Evolutionary conservation across 2,113 vertebrate genomes (phyloP), one percentile per base, ranked within the genome.

Genomic region (Lipotes vexillifer): DNA sequence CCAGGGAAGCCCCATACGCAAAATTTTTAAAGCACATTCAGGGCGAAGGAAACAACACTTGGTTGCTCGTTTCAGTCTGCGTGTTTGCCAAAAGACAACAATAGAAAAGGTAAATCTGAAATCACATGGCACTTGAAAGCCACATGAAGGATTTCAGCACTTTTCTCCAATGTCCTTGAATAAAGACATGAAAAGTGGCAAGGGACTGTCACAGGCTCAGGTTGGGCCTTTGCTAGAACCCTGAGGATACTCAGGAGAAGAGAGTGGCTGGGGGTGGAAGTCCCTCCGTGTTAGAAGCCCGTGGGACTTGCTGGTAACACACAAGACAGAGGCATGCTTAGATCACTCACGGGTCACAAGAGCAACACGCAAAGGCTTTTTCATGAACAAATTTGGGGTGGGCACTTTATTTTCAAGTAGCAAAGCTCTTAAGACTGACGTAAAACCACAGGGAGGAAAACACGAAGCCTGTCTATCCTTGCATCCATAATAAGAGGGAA

Each of bases 371-470:
- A 78, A 6, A 8, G 75, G 20, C 75, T 12, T 14, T 23, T 55
- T 55, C 46, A 23, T 21, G n/a, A 23, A n/a, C 31, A n/a, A 27
- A 23, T 13, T 13, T 20, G 46, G 20, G 46, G 46, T 20, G 46
- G 33, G 46, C 20, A 4, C 75, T 52, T 77, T n/a, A n/a, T 55
- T 52, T n/a, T 55, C 46, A 78, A 13, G 31, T 23, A 14, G 75
- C 46, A 23, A 55, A 55, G 46, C 31, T 23, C 44, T 3, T 9
- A n/a, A n/a, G 75, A n/a, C 11, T 0, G 0, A n/a, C 1, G 2
- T 2, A n/a, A 52, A 23, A n/a, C 46, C 46, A 4, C 75, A 78
- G 46, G 46, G 74, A 77, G 46, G 31, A 52, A 21, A 52, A 52
- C 25, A 1, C 5, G 59, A 27, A 27, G 59, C 10, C 59, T 25